Evolutionary conservation across 64 coral and sea anemone genomes (phyloP), one percentile per base, ranked within the genome.

Genomic region (Porites lutea): DNA sequence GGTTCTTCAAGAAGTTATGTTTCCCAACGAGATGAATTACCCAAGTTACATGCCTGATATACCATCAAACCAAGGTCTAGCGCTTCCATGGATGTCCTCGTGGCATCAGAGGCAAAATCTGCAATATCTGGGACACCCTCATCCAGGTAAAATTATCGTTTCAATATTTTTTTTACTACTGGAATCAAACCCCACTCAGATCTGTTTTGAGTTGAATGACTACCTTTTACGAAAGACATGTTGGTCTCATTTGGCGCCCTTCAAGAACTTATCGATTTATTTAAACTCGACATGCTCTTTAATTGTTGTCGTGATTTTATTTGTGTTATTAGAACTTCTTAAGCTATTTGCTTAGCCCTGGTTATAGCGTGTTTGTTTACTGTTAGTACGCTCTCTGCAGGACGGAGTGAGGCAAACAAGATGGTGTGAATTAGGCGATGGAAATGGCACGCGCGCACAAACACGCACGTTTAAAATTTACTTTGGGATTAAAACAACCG

Each of bases 1-100:
- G 6, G 75, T 87, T 61, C 62, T 93, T 0, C 91, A 93, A 79
- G 91, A 93, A 52, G 85, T 93, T 44, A 76, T 93, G 82, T 93
- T 79, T 52, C 49, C 78, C 19, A 93, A 86, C 22, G 91, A 93
- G 64, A 81, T 93, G 82, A 93, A 87, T n/a, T 93, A 67, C 37
- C 91, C 91, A 2, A 76, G 82, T 48, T 93, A 76, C 54, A 87
- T 93, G 49, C 49, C 91, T 2, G 91, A 93, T 22, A 83, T 77
- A 11, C 82, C 82, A 13, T 46, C 73, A 20, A 93, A 61, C 60
- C 91, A 93, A 55, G 49, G 72, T 23, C 59, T 93, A 47, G 73
- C 83, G 11, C 85, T 85, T 49, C 72, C 54, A 47, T 93, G 91
- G 91, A 82, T 75, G 71, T 45, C 91, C 2, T 85, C 91, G 3